phyloP scores from a whole-genome alignment of 2,888 invertebrate genomes.

The Chromoteleia sp. region DNA sequence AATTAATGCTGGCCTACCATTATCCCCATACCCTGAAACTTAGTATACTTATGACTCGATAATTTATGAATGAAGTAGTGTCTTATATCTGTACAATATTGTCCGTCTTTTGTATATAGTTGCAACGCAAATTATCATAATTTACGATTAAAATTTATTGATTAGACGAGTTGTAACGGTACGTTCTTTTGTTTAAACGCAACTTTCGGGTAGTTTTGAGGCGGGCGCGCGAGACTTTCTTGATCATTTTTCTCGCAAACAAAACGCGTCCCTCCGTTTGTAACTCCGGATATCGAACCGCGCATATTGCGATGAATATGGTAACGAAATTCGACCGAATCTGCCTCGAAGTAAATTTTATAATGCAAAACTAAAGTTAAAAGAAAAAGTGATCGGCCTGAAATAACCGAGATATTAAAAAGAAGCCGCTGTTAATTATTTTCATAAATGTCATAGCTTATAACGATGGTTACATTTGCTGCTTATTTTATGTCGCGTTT shows the following conservation, averaged over 20 bases:
- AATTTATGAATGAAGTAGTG: conserved; percentile 39
- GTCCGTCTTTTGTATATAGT: conserved; percentile 56
- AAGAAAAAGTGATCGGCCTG: conserved; percentile 56
- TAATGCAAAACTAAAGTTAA: conserved; percentile 26
- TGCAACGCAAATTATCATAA: conserved; percentile 22
- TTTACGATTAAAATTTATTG: conserved; percentile 13
- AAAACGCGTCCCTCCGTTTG: too few relatives aligned
- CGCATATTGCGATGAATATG: conserved; percentile 1
- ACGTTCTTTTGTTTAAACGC: conserved; percentile 5
- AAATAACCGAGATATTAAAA: conserved; percentile 38
- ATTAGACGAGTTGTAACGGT: conserved; percentile 10
- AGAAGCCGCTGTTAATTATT: conserved; percentile 47
- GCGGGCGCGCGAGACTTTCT: too few relatives aligned
- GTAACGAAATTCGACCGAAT: not conserved
- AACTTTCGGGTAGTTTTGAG: not conserved
- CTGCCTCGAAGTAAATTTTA: conserved; percentile 28
- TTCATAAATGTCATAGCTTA: conserved; percentile 59
- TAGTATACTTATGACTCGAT: conserved; percentile 7
- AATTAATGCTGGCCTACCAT: conserved; percentile 56
- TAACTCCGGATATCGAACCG: too few relatives aligned
- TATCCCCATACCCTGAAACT: conserved; percentile 49
- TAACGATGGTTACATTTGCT: conserved; percentile 65
- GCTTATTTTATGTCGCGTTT: conserved; percentile 65
- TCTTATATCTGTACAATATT: conserved; percentile 35
- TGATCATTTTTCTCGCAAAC: too few relatives aligned